Evolutionary conservation across 1,140 invertebrate genomes (phyloP), one percentile per base, ranked within the genome.

Genomic region (Phymastichus coffea): DNA sequence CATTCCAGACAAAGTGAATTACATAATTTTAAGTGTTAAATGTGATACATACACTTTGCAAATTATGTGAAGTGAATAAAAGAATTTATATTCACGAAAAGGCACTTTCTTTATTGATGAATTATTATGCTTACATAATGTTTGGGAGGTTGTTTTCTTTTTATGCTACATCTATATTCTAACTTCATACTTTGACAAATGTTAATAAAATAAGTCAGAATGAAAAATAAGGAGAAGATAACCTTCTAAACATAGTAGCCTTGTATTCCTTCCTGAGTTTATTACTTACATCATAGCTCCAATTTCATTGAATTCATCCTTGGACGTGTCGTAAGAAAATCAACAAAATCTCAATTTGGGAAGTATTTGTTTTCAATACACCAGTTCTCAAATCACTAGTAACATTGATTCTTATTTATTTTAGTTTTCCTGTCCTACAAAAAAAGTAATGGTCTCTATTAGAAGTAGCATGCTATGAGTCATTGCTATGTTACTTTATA

Each of bases 111-210:
- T 79, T 70, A 77, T 79, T 80, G 64, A 75, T 75, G 73, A 64
- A 76, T 74, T 70, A 70, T 70, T 70, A 66, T 71, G 84, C 80
- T 84, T 76, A 83, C 81, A 72, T 82, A 78, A 82, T 81, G 80
- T 84, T 82, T 77, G 84, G 86, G 86, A 87, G 85, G 84, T 80
- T 81, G 80, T 75, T 83, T 87, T 87, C 81, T 80, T 74, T 77
- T 71, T 76, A 69, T 70, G 7, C 6, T 14, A 40, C 12, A 30
- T 8, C 28, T 30, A 30, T 12, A 30, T 30, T 30, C 28, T 8
- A 30, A 6, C 6, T 30, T 8, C 28, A 58, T 54, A 28, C 17
- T 14, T 22, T 2, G 23, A 53, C 20, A 54, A 17, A 3, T 49
- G 14, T 7, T 1, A 55, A 35, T 37, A 15, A 9, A 12, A 61